Evolutionary conservation across 2,888 invertebrate genomes (phyloP).

Genomic region (Thumatha senex): DNA sequence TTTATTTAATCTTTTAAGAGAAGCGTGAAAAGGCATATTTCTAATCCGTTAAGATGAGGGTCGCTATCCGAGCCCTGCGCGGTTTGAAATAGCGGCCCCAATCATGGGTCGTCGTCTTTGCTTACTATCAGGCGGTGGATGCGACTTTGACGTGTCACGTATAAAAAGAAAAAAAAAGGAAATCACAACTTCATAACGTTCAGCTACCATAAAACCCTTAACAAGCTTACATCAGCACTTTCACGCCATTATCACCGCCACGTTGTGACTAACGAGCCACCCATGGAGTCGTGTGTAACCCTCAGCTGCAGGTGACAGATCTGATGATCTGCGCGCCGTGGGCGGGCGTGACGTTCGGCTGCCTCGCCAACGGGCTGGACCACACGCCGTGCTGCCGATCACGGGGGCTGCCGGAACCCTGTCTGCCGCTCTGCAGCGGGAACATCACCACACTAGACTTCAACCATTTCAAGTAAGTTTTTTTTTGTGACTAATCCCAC

Average conservation of each 20-base stretch:
- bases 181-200: too few relatives aligned
- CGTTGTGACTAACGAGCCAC: slow-evolving; percentile 74
- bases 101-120: too few relatives aligned
- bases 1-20: too few relatives aligned
- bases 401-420: slow-evolving; percentile 89
- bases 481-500: too few relatives aligned
- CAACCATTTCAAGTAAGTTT: slow-evolving; percentile 90
- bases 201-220: background rate
- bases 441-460: slow-evolving; percentile 91
- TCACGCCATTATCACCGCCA: background rate
- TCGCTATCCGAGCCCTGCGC: too few relatives aligned
- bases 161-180: too few relatives aligned
- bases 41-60: too few relatives aligned
- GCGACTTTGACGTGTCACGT: too few relatives aligned
- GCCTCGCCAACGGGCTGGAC: slow-evolving; percentile 91
- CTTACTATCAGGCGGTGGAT: too few relatives aligned
- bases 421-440: slow-evolving; percentile 90
- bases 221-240: background rate
- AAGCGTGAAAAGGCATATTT: too few relatives aligned
- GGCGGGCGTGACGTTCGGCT: slow-evolving; percentile 91
- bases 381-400: slow-evolving; percentile 91
- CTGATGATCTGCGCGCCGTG: slow-evolving; percentile 95
- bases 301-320: slow-evolving; percentile 88
- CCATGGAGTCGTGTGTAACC: slow-evolving; percentile 57
- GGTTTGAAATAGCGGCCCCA: too few relatives aligned